phyloP scores from a whole-genome alignment of 35 echinoderm and acorn worm species.

The Apostichopus californicus region DNA sequence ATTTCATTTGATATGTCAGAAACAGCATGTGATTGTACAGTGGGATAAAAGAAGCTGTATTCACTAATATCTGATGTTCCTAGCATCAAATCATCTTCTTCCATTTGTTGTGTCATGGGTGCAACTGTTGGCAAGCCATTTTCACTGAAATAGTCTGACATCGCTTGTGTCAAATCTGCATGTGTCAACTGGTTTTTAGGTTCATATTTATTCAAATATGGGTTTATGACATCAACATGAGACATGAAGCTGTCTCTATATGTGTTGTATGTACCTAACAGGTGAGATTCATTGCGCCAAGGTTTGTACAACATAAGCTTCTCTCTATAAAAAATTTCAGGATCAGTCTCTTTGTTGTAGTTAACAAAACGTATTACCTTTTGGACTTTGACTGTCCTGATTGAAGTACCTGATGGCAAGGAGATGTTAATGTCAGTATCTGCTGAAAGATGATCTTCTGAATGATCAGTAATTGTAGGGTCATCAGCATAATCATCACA shows the following conservation, averaged over 20 bases:
- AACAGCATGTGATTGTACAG: neutral
- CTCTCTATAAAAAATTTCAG: slow-evolving; percentile 51
- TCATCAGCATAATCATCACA: slow-evolving; percentile 28
- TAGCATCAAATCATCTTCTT: neutral
- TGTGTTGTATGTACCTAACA: neutral
- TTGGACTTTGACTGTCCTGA: neutral
- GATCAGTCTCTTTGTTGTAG: slow-evolving; percentile 22
- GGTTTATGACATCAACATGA: neutral
- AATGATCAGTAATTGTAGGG: neutral
- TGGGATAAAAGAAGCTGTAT: neutral
- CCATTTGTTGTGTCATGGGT: neutral
- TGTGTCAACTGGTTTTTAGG: neutral
- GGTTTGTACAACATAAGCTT: slow-evolving; percentile 30
- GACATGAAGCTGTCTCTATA: neutral
- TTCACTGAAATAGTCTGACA: neutral
- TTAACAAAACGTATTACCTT: slow-evolving; percentile 45
- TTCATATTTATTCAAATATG: neutral
- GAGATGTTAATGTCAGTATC: slow-evolving; percentile 26
- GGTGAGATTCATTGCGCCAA: slow-evolving; percentile 31
- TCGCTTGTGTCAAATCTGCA: neutral
- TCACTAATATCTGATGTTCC: neutral
- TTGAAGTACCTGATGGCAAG: neutral
- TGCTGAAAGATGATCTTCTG: neutral
- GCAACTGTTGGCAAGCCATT: neutral
- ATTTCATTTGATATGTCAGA: slow-evolving; percentile 50